Conservation (phyloP, 2,113 vertebrate genomes). For the Notarius lentiginosus region DNA sequence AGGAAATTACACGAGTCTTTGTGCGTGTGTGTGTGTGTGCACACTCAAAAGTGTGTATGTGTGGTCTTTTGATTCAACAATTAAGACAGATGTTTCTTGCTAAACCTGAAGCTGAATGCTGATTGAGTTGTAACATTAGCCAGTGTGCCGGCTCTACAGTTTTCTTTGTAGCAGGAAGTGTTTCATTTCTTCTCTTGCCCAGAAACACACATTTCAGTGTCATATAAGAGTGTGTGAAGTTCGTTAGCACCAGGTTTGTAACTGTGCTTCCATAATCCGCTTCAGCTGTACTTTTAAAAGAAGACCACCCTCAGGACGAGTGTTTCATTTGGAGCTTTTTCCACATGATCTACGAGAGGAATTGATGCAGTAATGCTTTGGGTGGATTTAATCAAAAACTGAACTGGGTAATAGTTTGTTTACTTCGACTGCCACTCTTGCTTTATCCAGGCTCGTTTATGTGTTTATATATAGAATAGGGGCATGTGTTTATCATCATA, state of each 20-base stretch:
- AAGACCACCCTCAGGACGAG: constrained; percentile 10
- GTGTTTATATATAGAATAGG: constrained; percentile 16
- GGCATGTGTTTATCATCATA: not conserved
- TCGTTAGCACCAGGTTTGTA: not conserved
- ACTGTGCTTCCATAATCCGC: not conserved
- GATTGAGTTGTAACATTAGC: constrained; percentile 47
- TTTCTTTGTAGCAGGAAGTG: constrained; percentile 27
- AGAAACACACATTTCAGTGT: constrained; percentile 11
- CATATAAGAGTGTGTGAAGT: not conserved
- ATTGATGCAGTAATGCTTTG: constrained; percentile 14
- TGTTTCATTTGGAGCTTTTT: constrained; percentile 1
- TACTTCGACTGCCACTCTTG: not conserved
- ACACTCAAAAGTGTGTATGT: not conserved
- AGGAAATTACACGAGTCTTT: not conserved
- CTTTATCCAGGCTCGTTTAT: constrained; percentile 8
- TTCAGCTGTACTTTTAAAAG: not conserved
- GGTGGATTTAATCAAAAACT: constrained; percentile 32
- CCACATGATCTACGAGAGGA: not conserved
- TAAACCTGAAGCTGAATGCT: constrained; percentile 26
- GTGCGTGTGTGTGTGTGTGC: constrained; percentile 15
- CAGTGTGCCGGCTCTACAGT: not conserved
- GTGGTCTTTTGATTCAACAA: constrained; percentile 20
- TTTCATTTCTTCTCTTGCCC: constrained; percentile 32
- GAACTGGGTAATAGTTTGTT: not conserved
- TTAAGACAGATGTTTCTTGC: constrained; percentile 37